Base-by-base conservation (phyloP, 2,797 vertebrate genomes). In the Parauchenoglanis punctatus region DNA sequence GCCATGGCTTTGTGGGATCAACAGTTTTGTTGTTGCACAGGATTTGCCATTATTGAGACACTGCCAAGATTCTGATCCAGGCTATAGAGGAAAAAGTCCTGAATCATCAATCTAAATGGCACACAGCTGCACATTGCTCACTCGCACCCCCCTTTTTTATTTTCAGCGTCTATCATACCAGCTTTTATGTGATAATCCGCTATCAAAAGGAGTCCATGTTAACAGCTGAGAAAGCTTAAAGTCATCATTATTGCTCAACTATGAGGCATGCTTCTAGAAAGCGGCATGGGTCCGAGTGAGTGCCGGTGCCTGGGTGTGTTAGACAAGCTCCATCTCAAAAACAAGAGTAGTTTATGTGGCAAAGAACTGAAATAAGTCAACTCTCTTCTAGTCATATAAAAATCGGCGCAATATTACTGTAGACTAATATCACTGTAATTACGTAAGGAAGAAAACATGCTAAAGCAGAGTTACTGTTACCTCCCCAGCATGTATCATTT, bases 21-120 rank as follows among this genome's bases (percentile, higher is more conserved):
- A 15, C 52, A 20, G 84, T 89, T 91, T 93, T 93, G 92, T 94
- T 89, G 88, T 92, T 92, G 85, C 90, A 83, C 85, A 85, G 83
- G 90, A 85, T 91, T 91, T 83, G 88, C 54, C 11, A 44, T 67
- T 87, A 89, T 90, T 89, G 90, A 86, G 85, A 81, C 56, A n/a
- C 84, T 92, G 91, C 92, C 93, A 91, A 88, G 91, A 83, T 86
- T 89, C 92, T 89, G 92, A 93, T 93, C 44, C 91, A 88, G 87
- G 89, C 91, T 90, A 92, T 72, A 88, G 86, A 92, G 63, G 89
- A 85, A 91, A 94, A 94, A 93, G 78, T 89, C 90, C 93, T 92
- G 92, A 94, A 90, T 94, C 93, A 93, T 92, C 93, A 93, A 12
- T 58, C 89, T 73, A 88, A 87, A 90, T 58, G 84, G 35, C 91